Evolutionary conservation across 2,888 invertebrate species (phyloP), one percentile per base, ranked within the genome.

Genomic region (Girardia tigrina): DNA sequence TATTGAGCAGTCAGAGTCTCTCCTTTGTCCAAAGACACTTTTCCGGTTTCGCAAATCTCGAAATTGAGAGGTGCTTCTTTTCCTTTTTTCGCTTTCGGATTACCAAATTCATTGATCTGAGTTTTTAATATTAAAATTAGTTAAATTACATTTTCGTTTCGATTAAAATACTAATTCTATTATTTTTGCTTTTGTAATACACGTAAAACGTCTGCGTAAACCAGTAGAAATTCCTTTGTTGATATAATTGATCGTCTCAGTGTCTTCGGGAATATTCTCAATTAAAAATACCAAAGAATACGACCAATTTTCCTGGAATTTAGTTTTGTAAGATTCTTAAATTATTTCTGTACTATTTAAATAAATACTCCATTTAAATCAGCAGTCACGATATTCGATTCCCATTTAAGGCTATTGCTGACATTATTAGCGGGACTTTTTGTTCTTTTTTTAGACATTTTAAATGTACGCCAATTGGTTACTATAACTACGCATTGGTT

Each of bases 41-140:
- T 83, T 75, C 81, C 81, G 16, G 81, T 79, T 75, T 84, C 84
- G 80, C 82, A 82, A 1, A 83, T 79, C 79, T 83, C 83, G 78
- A 78, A 81, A 78, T 81, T 79, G 23, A 78, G 77, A 8, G 82
- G 82, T 14, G 80, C 78, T 69, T 83, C 83, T 77, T 83, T 83
- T 12, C 79, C 79, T 76, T 82, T 82, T 78, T 82, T 82, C 12
- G 77, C 78, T 77, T 83, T 83, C 16, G 83, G 81, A 78, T 82
- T 83, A 28, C 83, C 83, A 42, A 83, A 79, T 26, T 83, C 82
- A 42, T 77, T 79, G 0, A 83, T 82, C 83, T 83, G 16, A 36
- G 16, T 36, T n/a, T n/a, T n/a, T n/a, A n/a, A n/a, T n/a, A n/a
- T n/a, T n/a, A n/a, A n/a, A n/a, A n/a, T n/a, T n/a, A n/a, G n/a